These are phyloP conservation scores for zebrafish (Danio rerio) DNA, from an alignment of 2,113 vertebrate species.

Conservation along the genomic window DNA sequence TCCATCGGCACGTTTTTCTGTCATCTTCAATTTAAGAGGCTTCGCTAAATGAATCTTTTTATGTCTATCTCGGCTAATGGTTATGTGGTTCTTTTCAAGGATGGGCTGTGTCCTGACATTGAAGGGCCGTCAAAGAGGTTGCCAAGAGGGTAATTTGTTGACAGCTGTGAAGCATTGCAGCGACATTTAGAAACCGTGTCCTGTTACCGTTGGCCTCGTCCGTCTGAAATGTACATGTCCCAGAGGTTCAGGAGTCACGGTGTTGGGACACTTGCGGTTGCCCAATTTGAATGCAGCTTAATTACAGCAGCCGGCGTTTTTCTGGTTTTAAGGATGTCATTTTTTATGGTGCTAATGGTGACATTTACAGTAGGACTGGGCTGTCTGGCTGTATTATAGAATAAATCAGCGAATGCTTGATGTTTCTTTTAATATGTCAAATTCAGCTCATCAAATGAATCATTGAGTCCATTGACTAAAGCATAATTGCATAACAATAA, in stretches of 20 bases:
- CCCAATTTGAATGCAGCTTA: neutral
- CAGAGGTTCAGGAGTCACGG: slow-evolving; percentile 46
- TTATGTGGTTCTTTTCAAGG: slow-evolving; percentile 54
- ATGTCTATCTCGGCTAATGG: slow-evolving; percentile 45
- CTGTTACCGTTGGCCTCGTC: slow-evolving; percentile 67
- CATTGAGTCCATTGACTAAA: neutral
- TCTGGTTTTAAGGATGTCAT: neutral
- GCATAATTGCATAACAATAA: neutral
- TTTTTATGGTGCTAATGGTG: slow-evolving; percentile 1
- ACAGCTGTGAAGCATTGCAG: slow-evolving; percentile 70
- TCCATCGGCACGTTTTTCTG: neutral
- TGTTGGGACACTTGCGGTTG: slow-evolving; percentile 20
- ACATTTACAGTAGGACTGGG: slow-evolving; percentile 21
- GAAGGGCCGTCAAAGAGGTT: slow-evolving; percentile 40
- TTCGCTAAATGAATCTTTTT: slow-evolving; percentile 2
- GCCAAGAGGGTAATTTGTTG: slow-evolving; percentile 63
- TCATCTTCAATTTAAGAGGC: slow-evolving; percentile 4
- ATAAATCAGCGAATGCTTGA: slow-evolving; percentile 17
- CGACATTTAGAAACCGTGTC: slow-evolving; percentile 73
- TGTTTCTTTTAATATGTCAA: slow-evolving; percentile 18
- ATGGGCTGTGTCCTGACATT: slow-evolving; percentile 53
- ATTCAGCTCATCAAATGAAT: neutral
- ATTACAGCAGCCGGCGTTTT: neutral
- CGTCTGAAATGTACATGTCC: slow-evolving; percentile 56
- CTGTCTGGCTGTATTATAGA: slow-evolving; percentile 45